Conservation (phyloP, 2,888 invertebrate species). For the Epinotia demarniana region DNA sequence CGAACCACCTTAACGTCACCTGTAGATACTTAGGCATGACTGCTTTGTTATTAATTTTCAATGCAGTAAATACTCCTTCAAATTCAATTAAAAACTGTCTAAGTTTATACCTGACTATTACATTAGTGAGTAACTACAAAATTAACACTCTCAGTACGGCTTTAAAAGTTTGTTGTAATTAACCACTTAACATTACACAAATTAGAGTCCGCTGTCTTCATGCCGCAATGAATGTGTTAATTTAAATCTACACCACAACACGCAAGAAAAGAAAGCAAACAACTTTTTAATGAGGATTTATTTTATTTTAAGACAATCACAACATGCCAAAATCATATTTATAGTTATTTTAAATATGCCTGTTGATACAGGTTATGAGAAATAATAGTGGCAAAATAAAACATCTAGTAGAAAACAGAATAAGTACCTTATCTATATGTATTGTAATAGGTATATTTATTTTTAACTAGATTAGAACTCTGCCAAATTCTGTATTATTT, state of each 20-base stretch:
- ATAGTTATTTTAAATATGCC: not conserved
- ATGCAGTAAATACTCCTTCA: too few species aligned
- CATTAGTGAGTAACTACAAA: too few species aligned
- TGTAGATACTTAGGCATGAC: too few species aligned
- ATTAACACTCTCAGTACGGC: too few species aligned
- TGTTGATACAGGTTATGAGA: not conserved
- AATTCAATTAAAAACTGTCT: too few species aligned
- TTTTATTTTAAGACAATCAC: conserved; percentile 16
- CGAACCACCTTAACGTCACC: too few species aligned
- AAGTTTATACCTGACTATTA: too few species aligned
- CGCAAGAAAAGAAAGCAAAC: conserved; percentile 25
- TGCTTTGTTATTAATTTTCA: too few species aligned
- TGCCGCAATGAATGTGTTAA: not conserved
- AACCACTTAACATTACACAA: not conserved
- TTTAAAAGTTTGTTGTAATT: too few species aligned
- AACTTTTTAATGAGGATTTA: not conserved
- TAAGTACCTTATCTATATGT: not conserved
- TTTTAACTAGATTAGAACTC: too few species aligned
- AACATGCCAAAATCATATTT: conserved; percentile 17
- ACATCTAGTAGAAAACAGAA: conserved; percentile 11
- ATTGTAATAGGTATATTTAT: too few species aligned
- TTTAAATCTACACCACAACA: not conserved
- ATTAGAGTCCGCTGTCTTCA: not conserved
- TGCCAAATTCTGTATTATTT: too few species aligned
- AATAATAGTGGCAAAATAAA: not conserved